These are phyloP conservation scores for Zygogramma bicolorata DNA, from an alignment of 2,888 invertebrate genomes.

Conservation along the genomic window DNA sequence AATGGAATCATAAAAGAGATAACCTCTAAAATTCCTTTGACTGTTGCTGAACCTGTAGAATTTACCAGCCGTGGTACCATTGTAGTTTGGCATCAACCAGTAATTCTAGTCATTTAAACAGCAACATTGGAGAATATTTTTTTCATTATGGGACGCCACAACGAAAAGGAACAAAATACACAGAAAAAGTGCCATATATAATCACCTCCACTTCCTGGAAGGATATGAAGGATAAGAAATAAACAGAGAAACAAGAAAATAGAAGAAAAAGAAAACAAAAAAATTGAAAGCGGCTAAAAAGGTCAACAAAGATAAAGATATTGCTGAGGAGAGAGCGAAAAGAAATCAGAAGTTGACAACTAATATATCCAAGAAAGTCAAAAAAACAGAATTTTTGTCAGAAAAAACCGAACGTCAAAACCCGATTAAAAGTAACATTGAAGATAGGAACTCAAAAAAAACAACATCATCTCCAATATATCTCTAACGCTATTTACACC, in stretches of 20 bases:
- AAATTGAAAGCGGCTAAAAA: background rate
- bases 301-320: background rate
- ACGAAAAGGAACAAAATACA: background rate
- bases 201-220: background rate
- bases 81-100: background rate
- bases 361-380: background rate
- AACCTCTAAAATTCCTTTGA: background rate
- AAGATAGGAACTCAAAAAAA: background rate
- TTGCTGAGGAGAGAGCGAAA: background rate
- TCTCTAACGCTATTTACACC: background rate
- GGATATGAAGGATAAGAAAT: background rate
- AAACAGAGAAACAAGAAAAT: background rate
- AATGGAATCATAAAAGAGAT: background rate
- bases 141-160: background rate
- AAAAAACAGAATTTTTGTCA: background rate
- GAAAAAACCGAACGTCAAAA: background rate
- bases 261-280: background rate
- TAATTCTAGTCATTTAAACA: background rate
- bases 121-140: background rate
- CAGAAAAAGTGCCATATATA: background rate
- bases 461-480: background rate
- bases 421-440: background rate
- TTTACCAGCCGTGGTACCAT: background rate
- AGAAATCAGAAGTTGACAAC: background rate
- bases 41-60: background rate